Base-by-base conservation (phyloP, 92 coral and sea anemone species). In the Palythoa grandis region DNA sequence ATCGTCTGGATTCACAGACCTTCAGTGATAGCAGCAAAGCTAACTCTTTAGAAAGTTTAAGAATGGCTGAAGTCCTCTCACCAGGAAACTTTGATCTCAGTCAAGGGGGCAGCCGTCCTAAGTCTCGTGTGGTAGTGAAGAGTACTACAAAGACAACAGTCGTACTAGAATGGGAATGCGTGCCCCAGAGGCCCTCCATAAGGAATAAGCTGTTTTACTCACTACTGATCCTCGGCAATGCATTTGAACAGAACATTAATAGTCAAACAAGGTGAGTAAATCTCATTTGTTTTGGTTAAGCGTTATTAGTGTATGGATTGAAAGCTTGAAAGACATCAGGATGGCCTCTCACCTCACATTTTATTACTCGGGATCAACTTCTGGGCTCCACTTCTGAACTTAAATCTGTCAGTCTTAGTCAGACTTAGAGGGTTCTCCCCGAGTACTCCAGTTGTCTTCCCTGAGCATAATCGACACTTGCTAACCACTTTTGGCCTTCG, bases 91-190 rank as follows among this genome's bases (percentile, higher is more conserved):
- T 66, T 22, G 76, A 25, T 15, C 17, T 48, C 70, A 48, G 12
- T 50, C 29, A 14, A 16, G 68, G 52, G 13, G 58, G 54, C 11
- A 65, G 23, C 43, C 60, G 88, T 38, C 75, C 91, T 70, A 88
- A 85, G n/a, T 83, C 94, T 48, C 87, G 53, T 5, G 85, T 94
- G 24, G 98, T 87, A 13, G 88, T 92, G 48, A 94, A 94, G 86
- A 93, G 93, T 22, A 86, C 93, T 1, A 77, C 94, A 15, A 79
- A 83, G 16, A 71, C 82, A 9, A 63, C 70, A 17, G 98, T 88
- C 5, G 89, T 93, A 14, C 83, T 94, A 53, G 95, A 94, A 84
- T 94, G 98, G 98, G 95, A 92, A 54, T 92, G 91, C 78, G 52
- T 66, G 71, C 72, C 89, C 22, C 54, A 29, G 35, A 54, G 66